Evolutionary conservation across 1,140 invertebrate species (phyloP).

Genomic region (Drosophila saltans): DNA sequence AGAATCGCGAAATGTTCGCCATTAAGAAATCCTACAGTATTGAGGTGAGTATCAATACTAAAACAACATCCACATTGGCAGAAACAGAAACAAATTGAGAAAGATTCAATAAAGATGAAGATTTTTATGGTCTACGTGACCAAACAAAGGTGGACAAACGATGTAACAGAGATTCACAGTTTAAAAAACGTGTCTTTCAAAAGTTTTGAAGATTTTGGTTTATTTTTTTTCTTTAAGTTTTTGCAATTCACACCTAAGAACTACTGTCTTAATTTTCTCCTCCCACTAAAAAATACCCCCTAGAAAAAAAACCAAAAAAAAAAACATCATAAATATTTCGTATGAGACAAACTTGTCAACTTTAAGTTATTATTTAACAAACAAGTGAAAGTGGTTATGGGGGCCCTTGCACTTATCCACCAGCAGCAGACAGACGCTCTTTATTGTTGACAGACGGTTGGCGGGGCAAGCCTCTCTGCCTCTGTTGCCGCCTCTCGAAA

Average conservation of each 20-base stretch:
- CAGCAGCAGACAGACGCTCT: slow-evolving; percentile 52
- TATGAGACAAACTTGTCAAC: slow-evolving; percentile 27
- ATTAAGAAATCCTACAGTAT: slow-evolving; percentile 98
- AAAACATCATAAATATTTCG: slow-evolving; percentile 18
- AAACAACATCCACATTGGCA: slow-evolving; percentile 2
- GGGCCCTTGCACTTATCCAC: slow-evolving; percentile 70
- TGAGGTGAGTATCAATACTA: slow-evolving; percentile 89
- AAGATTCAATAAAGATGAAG: slow-evolving; percentile 11
- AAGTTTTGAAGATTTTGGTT: slow-evolving; percentile 10
- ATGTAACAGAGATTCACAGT: slow-evolving; percentile 33
- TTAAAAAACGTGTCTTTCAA: slow-evolving; percentile 15
- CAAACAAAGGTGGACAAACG: slow-evolving; percentile 44
- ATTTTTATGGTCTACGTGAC: slow-evolving; percentile 67
- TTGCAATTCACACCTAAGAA: slow-evolving; percentile 50
- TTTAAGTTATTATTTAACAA: slow-evolving; percentile 79
- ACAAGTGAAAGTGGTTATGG: slow-evolving; percentile 71
- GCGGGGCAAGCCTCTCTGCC: slow-evolving; percentile 30
- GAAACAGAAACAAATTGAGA: background rate
- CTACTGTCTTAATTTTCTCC: slow-evolving; percentile 17
- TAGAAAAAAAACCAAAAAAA: slow-evolving; percentile 17
- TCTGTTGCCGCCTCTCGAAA: slow-evolving; percentile 16
- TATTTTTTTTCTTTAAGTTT: slow-evolving; percentile 31
- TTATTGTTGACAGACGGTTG: slow-evolving; percentile 61
- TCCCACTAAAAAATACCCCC: background rate
- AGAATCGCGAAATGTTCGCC: slow-evolving; percentile 96